Evolutionary conservation across 2,113 vertebrate species (phyloP).

Genomic region (Spheniscus mendiculus): DNA sequence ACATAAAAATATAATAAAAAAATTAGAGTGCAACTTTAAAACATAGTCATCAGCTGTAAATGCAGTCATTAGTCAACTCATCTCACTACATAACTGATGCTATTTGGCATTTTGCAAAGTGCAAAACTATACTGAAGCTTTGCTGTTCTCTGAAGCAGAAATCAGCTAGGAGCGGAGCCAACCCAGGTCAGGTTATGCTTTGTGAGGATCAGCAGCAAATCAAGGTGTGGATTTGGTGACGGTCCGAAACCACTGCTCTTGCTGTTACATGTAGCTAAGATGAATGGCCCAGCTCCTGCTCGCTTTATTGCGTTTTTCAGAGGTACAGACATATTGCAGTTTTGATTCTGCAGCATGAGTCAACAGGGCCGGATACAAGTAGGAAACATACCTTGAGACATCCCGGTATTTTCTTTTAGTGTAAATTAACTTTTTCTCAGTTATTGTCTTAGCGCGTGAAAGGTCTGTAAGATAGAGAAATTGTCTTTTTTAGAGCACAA

Average conservation of each 20-base stretch:
- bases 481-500: not conserved
- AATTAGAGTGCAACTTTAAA: not conserved
- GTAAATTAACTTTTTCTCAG: not conserved
- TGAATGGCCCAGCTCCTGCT: not conserved
- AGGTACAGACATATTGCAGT: not conserved
- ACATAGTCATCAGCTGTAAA: not conserved
- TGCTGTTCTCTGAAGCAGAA: not conserved
- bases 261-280: accelerated
- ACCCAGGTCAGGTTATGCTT: not conserved
- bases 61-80: not conserved
- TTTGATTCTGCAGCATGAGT: not conserved
- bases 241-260: accelerated
- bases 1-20: not conserved
- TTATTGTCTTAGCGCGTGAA: not conserved
- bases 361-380: not conserved
- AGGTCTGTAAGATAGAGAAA: not conserved
- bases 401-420: not conserved
- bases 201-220: not conserved
- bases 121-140: not conserved
- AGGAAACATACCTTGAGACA: not conserved
- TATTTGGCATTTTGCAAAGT: not conserved
- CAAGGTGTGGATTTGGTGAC: not conserved
- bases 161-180: not conserved
- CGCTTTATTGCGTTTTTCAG: not conserved
- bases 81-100: not conserved